Evolutionary conservation across 2,113 vertebrate species (phyloP), one percentile per base, ranked within the genome.

Genomic region (Mus spicilegus): DNA sequence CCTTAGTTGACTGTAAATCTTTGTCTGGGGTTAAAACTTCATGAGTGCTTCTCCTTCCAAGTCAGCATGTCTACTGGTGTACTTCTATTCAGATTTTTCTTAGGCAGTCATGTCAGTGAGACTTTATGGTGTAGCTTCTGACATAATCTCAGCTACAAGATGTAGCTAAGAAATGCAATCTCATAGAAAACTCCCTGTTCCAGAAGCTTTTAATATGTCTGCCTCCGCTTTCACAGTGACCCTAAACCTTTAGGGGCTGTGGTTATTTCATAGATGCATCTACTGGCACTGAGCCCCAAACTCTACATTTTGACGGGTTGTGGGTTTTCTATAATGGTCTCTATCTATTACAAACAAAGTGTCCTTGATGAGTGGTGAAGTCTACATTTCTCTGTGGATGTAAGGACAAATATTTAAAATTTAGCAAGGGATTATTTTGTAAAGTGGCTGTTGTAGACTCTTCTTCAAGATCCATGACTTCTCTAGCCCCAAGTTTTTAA

Each of bases 231-330:
- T 20, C 33, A 2, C 19, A 58, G n/a, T 81, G 33, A 56, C 22
- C 20, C 1, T 10, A 1, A 13, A 81, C 1, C 5, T 10, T 58
- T 81, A n/a, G 0, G 5, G n/a, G 11, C 3, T 39, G 10, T 20
- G 56, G 36, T 58, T 39, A 36, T 82, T 58, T 58, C 11, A 8
- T 26, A 58, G 33, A 82, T 39, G 11, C 3, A 58, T 26, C 10
- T 11, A 39, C 2, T 58, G 36, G 17, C 3, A 7, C 17, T 80
- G 9, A 17, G 17, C 30, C 30, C 30, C 13, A 39, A 81, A 58
- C 5, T 13, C 5, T 58, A 22, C 6, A 58, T n/a, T 81, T 56
- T 80, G 77, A 12, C 17, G 33, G 46, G 14, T 17, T 78, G 46
- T 78, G 26, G 16, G 11, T 78, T 78, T 51, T 78, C 17, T 58